Evolutionary conservation across 1,140 invertebrate species (phyloP).

Genomic region (Lamellibrachia luymesi): DNA sequence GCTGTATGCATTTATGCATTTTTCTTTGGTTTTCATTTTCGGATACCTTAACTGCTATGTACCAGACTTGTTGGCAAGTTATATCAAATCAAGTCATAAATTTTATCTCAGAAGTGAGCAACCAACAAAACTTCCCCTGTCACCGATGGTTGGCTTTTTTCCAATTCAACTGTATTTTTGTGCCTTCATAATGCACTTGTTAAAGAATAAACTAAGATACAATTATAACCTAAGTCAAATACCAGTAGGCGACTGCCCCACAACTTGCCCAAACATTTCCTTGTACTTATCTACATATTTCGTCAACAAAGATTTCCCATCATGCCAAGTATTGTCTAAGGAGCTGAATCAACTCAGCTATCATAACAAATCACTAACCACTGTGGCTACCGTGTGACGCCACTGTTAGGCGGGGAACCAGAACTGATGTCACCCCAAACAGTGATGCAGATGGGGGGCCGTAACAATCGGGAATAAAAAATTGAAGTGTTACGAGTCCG

Average conservation of each 20-base stretch:
- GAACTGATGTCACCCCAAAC: no score
- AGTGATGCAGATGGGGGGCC: no score
- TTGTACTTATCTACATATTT: background rate
- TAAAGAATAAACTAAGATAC: background rate
- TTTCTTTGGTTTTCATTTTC: background rate
- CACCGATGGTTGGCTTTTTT: background rate
- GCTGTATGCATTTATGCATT: no score
- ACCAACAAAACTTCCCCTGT: background rate
- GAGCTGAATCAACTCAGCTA: no score
- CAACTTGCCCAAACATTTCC: background rate
- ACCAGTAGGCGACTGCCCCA: background rate
- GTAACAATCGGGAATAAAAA: no score
- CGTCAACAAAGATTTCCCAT: no score
- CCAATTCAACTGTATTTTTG: background rate
- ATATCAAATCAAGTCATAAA: background rate
- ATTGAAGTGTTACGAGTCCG: no score
- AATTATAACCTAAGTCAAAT: background rate
- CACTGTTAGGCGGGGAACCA: no score
- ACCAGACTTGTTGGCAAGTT: background rate
- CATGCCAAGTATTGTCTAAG: no score
- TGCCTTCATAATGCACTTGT: background rate
- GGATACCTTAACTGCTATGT: background rate
- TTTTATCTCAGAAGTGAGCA: background rate
- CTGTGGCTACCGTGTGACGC: no score
- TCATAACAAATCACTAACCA: no score